phyloP scores from a whole-genome alignment of 2,888 invertebrate species.

The Himalopsyche tibetana region DNA sequence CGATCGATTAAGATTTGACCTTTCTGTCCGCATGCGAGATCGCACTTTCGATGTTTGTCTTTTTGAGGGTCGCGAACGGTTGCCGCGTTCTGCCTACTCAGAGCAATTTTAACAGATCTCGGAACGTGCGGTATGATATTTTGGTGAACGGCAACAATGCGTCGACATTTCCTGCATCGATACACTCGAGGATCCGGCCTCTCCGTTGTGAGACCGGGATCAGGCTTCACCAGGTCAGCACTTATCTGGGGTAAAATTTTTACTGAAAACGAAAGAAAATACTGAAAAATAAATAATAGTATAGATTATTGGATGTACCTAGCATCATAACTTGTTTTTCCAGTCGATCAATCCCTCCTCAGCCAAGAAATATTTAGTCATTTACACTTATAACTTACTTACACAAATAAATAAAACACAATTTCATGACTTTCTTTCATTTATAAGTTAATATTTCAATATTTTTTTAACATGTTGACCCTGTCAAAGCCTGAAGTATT shows the following conservation, averaged over 20 bases:
- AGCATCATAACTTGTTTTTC: not conserved
- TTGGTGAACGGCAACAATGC: constrained; percentile 88
- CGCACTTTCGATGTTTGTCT: constrained; percentile 69
- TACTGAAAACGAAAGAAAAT: constrained; percentile 73
- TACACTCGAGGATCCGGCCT: constrained; percentile 90
- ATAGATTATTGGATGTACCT: constrained; percentile 36
- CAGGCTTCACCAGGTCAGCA: constrained; percentile 85
- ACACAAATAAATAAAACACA: too few relatives aligned
- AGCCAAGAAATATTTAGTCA: too few relatives aligned
- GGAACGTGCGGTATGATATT: constrained; percentile 86
- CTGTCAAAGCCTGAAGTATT: too few relatives aligned
- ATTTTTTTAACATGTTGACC: too few relatives aligned
- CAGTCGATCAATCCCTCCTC: too few relatives aligned
- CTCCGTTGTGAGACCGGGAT: constrained; percentile 85
- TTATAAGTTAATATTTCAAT: too few relatives aligned
- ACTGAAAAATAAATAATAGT: constrained; percentile 45
- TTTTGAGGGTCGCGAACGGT: not conserved
- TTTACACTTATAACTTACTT: too few relatives aligned
- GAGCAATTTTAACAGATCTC: constrained; percentile 67
- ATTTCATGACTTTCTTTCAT: too few relatives aligned
- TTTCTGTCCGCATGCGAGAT: constrained; percentile 64
- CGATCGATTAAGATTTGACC: constrained; percentile 69
- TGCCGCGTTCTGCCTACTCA: constrained; percentile 54
- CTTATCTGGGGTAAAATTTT: constrained; percentile 89
- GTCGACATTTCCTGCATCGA: constrained; percentile 88